phyloP scores from a whole-genome alignment of 1,140 invertebrate genomes.

The Tribolium castaneum region DNA sequence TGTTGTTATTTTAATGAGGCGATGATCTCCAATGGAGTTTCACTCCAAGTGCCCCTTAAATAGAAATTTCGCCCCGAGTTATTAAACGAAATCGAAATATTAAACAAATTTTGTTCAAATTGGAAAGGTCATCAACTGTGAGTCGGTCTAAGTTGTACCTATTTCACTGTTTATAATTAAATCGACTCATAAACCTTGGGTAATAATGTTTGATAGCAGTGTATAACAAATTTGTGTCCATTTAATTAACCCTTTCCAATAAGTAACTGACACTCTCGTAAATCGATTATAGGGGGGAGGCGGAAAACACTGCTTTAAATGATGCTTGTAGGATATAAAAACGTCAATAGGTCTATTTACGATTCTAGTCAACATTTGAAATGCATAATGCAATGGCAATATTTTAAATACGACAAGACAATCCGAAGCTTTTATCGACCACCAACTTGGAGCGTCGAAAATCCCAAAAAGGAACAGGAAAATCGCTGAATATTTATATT shows the following conservation, averaged over 20 bases:
- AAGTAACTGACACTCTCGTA: not conserved
- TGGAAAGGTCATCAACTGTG: not conserved
- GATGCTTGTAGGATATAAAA: constrained; percentile 9
- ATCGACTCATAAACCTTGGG: not conserved
- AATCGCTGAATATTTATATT: not conserved
- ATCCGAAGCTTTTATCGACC: not conserved
- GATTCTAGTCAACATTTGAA: constrained; percentile 10
- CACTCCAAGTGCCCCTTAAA: not conserved
- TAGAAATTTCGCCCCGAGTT: not conserved
- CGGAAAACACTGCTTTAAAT: not conserved
- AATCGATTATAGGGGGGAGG: not conserved
- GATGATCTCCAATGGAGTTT: constrained; percentile 15
- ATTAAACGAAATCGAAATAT: not conserved
- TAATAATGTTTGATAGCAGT: not conserved
- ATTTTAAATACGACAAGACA: constrained; percentile 22
- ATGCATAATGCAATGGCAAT: constrained; percentile 5
- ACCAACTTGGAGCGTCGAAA: not conserved
- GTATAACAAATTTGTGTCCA: not conserved
- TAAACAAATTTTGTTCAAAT: not conserved
- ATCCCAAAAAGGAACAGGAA: not conserved
- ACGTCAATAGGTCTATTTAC: constrained; percentile 8
- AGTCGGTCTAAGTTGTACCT: no score
- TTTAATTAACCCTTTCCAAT: not conserved
- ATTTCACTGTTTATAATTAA: not conserved
- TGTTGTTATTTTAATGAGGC: constrained; percentile 18